Evolutionary conservation across 2,888 invertebrate species (phyloP).

Genomic region (Hypomecis punctinalis): DNA sequence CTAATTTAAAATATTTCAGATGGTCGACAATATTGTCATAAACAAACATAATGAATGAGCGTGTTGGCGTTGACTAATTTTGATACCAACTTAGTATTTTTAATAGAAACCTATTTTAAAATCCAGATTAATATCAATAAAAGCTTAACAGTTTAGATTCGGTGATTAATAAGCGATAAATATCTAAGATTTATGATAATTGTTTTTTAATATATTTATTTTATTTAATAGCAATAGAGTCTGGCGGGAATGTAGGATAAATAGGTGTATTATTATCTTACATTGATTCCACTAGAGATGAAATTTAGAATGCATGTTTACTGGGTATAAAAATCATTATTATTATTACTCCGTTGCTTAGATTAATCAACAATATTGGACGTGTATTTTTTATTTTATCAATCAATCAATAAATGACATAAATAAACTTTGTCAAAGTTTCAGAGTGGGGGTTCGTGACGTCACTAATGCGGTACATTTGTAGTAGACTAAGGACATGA

Average conservation of each 20-base stretch:
- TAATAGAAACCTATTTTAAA: not conserved
- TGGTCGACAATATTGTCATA: not conserved
- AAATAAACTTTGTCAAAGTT: no score
- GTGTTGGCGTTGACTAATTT: not conserved
- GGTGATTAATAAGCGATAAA: conserved; percentile 10
- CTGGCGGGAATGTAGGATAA: not conserved
- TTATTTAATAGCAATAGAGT: not conserved
- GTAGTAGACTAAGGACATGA: no score
- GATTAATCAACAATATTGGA: no score
- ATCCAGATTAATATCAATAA: not conserved
- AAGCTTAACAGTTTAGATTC: not conserved
- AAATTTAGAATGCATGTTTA: no score
- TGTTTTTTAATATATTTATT: not conserved
- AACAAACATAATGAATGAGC: not conserved
- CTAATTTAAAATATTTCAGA: not conserved
- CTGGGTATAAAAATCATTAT: no score
- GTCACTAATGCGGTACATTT: no score
- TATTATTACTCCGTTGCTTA: no score
- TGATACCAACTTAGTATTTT: not conserved
- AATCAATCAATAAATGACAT: no score
- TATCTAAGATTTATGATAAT: conserved; percentile 13
- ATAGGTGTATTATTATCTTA: no score
- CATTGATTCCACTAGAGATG: no score
- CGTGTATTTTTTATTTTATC: no score
- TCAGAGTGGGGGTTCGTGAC: no score